Percentiles rank a stretch among this genome's conserved stretches.
Conservation (phyloP, 2,888 invertebrate species). For the Hermaeophaga mercurialis region DNA sequence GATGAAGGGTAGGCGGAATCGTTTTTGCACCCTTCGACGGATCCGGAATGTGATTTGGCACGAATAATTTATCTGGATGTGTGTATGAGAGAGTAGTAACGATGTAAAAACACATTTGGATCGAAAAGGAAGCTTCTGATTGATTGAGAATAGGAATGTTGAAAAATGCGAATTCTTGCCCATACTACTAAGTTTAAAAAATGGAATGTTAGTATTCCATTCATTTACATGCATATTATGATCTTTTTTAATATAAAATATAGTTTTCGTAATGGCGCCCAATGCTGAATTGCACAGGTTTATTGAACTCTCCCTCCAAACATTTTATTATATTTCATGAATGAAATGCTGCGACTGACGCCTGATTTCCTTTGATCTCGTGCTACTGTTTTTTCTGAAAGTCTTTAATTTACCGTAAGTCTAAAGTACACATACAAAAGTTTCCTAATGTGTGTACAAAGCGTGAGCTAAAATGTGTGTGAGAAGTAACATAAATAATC, state of each 20-base stretch:
- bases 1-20: constrained; percentile 34
- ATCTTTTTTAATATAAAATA: too few relatives aligned
- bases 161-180: too few relatives aligned
- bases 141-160: too few relatives aligned
- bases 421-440: constrained; percentile 28
- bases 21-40: constrained; percentile 39
- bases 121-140: too few relatives aligned
- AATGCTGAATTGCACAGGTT: constrained; percentile 5
- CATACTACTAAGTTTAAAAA: too few relatives aligned
- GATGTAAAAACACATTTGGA: too few relatives aligned
- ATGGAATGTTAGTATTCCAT: too few relatives aligned
- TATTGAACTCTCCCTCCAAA: constrained; percentile 14
- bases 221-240: too few relatives aligned
- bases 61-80: neutral
- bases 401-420: constrained; percentile 28
- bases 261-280: neutral
- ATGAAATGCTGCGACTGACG: constrained; percentile 20
- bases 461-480: constrained; percentile 27
- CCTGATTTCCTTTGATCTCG: constrained; percentile 30
- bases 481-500: constrained; percentile 35
- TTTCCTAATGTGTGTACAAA: constrained; percentile 31
- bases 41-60: constrained; percentile 4
- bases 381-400: constrained; percentile 29
- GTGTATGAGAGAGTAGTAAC: neutral
- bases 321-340: constrained; percentile 24